Evolutionary conservation across 2,888 invertebrate species (phyloP), one percentile per base, ranked within the genome.

Genomic region (Bembecia ichneumoniformis): DNA sequence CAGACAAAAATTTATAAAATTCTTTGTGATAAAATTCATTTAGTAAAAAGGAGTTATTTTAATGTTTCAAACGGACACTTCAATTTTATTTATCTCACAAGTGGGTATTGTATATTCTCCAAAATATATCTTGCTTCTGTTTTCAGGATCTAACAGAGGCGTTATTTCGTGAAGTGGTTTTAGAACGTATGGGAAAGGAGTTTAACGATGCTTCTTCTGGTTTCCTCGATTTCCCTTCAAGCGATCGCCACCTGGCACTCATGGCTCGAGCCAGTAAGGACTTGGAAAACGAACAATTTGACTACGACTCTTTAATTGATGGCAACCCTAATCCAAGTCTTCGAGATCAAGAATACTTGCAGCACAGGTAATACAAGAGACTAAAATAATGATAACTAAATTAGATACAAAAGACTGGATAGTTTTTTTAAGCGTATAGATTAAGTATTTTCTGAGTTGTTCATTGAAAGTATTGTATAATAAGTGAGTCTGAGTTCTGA

Each of bases 281-380:
- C 51, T 68, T 89, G 63, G 88, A 90, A 70, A 86, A 86, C 65
- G 89, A 91, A 63, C 89, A 90, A 71, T 74, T 91, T 57, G 94
- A 94, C 71, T 95, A 94, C 69, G 94, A 94, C 56, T 89, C 90
- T 15, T 74, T 93, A 16, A 89, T 92, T 54, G 91, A 91, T 45
- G 87, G 90, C 35, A 92, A 91, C 73, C 90, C 92, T 13, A 92
- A 91, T 77, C 94, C 95, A 3, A 94, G 94, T 58, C 88, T 95
- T 54, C 89, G 97, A 20, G 96, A 96, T 76, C 94, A 94, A 64
- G 96, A 97, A 70, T 96, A 93, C 68, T 69, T 96, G 61, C 94
- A 94, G 68, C 96, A 96, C 76, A 95, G 92, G 87, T 87, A 15
- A 28, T 28, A 28, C 20, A 5, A 7, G 7, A 20, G 1, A 0